Evolutionary conservation across 92 coral and sea anemone species (phyloP).

Genomic region (Epizoanthus stellaris): DNA sequence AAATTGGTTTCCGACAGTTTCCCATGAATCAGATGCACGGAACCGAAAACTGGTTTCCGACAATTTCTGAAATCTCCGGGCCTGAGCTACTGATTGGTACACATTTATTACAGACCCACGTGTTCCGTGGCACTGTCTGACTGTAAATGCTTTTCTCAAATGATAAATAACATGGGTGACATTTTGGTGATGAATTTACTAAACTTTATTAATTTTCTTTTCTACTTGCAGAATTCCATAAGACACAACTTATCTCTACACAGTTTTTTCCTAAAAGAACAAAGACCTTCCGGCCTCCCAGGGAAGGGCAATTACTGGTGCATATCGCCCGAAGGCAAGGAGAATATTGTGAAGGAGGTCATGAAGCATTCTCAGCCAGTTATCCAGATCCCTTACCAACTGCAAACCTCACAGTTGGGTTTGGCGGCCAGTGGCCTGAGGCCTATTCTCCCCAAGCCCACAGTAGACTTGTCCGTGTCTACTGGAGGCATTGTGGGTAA

Average conservation of each 20-base stretch:
- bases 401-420: conserved; percentile 32
- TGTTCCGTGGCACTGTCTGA: no score
- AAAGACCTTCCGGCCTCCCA: conserved; percentile 83
- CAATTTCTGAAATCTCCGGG: no score
- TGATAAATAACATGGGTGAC: no score
- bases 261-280: conserved; percentile 92
- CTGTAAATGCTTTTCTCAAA: no score
- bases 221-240: conserved; percentile 87
- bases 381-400: conserved; percentile 56
- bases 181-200: not conserved
- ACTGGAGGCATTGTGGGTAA: conserved; percentile 37
- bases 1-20: no score
- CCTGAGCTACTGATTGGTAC: no score
- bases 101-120: no score
- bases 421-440: conserved; percentile 73
- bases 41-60: no score
- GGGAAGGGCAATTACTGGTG: conserved; percentile 99
- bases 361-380: conserved; percentile 83
- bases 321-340: conserved; percentile 96
- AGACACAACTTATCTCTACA: conserved; percentile 97
- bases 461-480: conserved; percentile 34
- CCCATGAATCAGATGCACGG: no score
- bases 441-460: conserved; percentile 95
- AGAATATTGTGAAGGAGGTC: conserved; percentile 87
- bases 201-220: not conserved